Percentiles rank a stretch among this genome's conserved stretches.
Evolutionary conservation across 2,888 invertebrate species (phyloP).

Genomic region (Allacma fusca): DNA sequence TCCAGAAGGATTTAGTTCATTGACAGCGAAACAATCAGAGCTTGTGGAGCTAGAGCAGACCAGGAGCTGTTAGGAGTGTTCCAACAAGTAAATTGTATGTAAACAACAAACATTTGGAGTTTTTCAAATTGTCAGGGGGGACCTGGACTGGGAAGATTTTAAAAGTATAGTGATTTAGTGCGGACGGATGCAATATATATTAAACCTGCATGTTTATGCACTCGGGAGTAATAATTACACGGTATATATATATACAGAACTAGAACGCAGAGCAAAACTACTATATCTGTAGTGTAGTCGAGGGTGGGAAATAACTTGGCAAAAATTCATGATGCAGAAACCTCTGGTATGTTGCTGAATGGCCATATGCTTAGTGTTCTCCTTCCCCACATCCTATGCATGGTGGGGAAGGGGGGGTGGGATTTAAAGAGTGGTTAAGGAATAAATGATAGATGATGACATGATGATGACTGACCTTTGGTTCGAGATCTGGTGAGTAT

Average conservation of each 20-base stretch:
- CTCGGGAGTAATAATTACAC: background rate
- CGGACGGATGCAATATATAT: too few species aligned
- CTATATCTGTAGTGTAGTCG: background rate
- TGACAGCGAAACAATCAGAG: constrained; percentile 4
- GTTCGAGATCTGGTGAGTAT: constrained; percentile 61
- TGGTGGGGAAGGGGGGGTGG: background rate
- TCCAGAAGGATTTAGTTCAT: background rate
- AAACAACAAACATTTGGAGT: constrained; percentile 7
- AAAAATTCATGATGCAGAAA: background rate
- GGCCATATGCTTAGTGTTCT: background rate
- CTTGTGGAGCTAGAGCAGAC: background rate
- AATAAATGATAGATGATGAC: constrained; percentile 35
- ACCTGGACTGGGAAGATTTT: too few species aligned
- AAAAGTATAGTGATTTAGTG: too few species aligned
- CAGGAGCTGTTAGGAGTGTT: background rate
- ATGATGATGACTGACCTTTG: constrained; percentile 57
- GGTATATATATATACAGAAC: too few species aligned
- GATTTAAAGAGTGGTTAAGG: constrained; percentile 2
- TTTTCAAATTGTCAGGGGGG: background rate
- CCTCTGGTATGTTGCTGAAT: background rate
- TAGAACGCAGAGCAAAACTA: too few species aligned
- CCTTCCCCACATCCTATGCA: background rate
- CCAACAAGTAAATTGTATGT: background rate
- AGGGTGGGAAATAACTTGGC: too few species aligned
- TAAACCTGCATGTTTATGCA: background rate